Conservation (phyloP, 2,797 vertebrate genomes). For the Trachurus trachurus region DNA sequence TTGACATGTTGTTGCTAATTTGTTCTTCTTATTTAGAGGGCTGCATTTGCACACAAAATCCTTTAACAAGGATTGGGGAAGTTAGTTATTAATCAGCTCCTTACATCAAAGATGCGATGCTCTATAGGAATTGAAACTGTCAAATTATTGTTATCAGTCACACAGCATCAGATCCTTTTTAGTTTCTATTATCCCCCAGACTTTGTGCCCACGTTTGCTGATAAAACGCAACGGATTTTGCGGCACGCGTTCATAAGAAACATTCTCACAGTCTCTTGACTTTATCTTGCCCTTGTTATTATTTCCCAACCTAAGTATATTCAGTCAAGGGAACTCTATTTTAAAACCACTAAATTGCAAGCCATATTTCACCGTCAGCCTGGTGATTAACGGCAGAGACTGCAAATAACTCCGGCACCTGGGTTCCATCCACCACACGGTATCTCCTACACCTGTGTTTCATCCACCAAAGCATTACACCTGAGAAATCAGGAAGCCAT, state of each 20-base stretch:
- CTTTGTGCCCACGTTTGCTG: constrained; percentile 60
- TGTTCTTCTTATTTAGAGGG: constrained; percentile 29
- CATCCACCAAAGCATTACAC: constrained; percentile 83
- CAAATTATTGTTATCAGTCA: constrained; percentile 71
- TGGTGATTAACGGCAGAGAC: constrained; percentile 80
- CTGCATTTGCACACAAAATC: constrained; percentile 56
- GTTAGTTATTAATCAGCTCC: constrained; percentile 62
- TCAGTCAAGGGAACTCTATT: constrained; percentile 79
- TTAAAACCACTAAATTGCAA: constrained; percentile 81
- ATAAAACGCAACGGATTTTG: constrained; percentile 67
- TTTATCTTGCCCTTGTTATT: constrained; percentile 79
- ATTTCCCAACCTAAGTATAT: constrained; percentile 71
- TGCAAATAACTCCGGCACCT: constrained; percentile 83
- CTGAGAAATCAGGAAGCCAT: constrained; percentile 81
- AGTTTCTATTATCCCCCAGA: constrained; percentile 64
- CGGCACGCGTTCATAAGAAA: constrained; percentile 55
- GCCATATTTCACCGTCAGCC: constrained; percentile 76
- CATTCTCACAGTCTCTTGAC: constrained; percentile 68
- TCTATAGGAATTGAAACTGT: constrained; percentile 65
- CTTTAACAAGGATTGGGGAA: constrained; percentile 48
- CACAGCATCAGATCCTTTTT: constrained; percentile 63
- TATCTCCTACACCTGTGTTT: constrained; percentile 84
- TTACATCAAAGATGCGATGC: constrained; percentile 67
- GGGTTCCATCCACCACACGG: constrained; percentile 74
- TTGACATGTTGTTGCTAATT: constrained; percentile 33